Percentiles rank a stretch among this genome's conserved stretches.
phyloP scores from a whole-genome alignment of 2,113 vertebrate species.

The Dromiciops gliroides region DNA sequence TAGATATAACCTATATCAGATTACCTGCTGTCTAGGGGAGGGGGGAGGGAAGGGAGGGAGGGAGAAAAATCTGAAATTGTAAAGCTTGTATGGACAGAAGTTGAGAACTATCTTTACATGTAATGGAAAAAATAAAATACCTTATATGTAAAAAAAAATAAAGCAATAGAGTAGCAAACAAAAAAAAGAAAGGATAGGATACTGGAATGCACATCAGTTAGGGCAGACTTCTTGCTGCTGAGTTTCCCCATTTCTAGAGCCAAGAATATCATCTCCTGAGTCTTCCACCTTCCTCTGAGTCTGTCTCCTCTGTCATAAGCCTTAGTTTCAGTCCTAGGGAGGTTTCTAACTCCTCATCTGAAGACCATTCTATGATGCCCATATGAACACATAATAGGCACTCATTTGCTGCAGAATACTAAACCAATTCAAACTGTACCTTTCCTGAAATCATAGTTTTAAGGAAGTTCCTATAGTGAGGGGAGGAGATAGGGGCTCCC shows the following conservation, averaged over 20 bases:
- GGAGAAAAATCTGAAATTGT: too few species aligned
- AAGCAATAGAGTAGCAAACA: too few species aligned
- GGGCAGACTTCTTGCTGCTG: not conserved
- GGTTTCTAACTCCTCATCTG: not conserved
- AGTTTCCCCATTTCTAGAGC: not conserved
- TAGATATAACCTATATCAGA: too few species aligned
- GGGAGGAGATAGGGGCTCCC: fast-evolving
- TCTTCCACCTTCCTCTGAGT: not conserved
- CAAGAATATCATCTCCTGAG: not conserved
- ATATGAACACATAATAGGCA: not conserved
- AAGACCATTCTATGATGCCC: not conserved
- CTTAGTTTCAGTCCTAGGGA: not conserved
- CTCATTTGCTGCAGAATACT: not conserved
- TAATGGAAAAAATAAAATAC: too few species aligned
- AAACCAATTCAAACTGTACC: not conserved
- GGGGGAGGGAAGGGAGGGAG: too few species aligned
- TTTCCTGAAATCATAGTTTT: not conserved
- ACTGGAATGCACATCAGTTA: not conserved
- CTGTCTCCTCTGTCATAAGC: not conserved
- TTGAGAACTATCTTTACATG: too few species aligned
- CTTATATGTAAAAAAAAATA: too few species aligned
- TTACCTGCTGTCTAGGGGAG: too few species aligned
- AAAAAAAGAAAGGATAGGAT: not conserved
- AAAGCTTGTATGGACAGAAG: too few species aligned
- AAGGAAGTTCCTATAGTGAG: not conserved